Base-by-base conservation (phyloP, 2,888 invertebrate species). In the Augochlorella aurata region DNA sequence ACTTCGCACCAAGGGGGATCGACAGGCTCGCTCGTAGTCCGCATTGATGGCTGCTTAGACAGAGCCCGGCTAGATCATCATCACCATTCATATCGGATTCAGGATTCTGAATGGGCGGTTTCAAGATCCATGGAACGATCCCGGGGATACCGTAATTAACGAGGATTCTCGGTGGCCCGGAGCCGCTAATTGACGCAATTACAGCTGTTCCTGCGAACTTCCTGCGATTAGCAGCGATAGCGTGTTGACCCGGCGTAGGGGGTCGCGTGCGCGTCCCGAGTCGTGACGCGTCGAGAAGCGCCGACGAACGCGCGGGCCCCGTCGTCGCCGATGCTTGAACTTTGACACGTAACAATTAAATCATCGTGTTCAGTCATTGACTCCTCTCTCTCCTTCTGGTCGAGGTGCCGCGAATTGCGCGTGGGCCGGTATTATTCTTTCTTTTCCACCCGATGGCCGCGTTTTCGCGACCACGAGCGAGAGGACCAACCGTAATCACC, bases 311-410 rank as follows among this genome's bases (percentile, higher is more conserved):
- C 65, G 54, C 65, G 63, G 63, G 70, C 72, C 83, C 76, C 80
- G 86, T 88, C 74, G 75, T 77, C 70, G 77, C 70, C 75, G 85
- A 84, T 79, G 78, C 82, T 90, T 90, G 90, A 89, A 90, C 91
- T 85, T 77, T 89, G 88, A 85, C 89, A 87, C 85, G 70, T 75
- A 86, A 80, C 85, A 92, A 92, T 92, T 91, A 92, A 92, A 92
- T 92, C 90, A 92, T 92, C 38, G 61, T 18, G 86, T 89, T 90
- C 90, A 87, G 84, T 84, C 88, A 83, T 88, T 89, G 89, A 88
- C 89, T 90, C 83, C 38, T 74, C 69, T 49, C 47, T 47, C 47
- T 49, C 68, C 50, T 21, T 78, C 78, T 88, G 86, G 84, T 74
- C 72, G 74, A 77, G 82, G 85, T 87, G 87, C 87, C 87, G 83